Percentiles rank a stretch among this genome's conserved stretches.
phyloP scores from a whole-genome alignment of 2,888 invertebrate species.

The Perdita meconis region DNA sequence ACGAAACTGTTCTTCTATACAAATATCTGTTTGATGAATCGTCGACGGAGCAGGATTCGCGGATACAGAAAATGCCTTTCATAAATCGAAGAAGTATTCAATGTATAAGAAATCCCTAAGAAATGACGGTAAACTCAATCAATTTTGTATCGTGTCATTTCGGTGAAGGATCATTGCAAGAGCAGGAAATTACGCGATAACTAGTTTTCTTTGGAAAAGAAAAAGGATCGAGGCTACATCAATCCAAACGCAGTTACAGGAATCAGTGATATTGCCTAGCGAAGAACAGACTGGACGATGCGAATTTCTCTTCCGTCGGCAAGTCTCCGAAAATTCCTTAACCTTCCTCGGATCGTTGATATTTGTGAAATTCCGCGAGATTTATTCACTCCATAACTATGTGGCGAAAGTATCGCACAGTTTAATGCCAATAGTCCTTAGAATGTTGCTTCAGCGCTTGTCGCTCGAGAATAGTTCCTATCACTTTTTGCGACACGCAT shows the following conservation, averaged over 20 bases:
- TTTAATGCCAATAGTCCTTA: background rate
- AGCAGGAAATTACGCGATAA: background rate
- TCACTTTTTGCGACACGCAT: conserved; percentile 59
- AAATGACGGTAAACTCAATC: background rate
- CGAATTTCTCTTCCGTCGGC: conserved; percentile 4
- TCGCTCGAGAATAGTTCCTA: conserved; percentile 63
- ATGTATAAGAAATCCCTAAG: conserved; percentile 3
- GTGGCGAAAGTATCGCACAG: too few relatives aligned
- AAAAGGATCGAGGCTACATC: background rate
- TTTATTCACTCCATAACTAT: background rate
- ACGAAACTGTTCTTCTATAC: background rate
- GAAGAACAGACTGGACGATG: background rate
- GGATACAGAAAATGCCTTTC: background rate
- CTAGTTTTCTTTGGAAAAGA: background rate
- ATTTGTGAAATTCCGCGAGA: background rate
- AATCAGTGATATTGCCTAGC: background rate
- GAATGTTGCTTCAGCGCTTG: conserved; percentile 3
- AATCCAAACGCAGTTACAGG: background rate
- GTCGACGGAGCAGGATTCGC: conserved; percentile 23
- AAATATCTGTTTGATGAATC: conserved; percentile 48
- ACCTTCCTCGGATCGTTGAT: background rate
- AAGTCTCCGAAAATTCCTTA: background rate
- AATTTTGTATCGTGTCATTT: conserved; percentile 22
- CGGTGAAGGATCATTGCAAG: background rate
- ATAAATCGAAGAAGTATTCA: conserved; percentile 13